Base-by-base conservation (phyloP, 2,888 invertebrate genomes). In the Drosophila tanythrix region DNA sequence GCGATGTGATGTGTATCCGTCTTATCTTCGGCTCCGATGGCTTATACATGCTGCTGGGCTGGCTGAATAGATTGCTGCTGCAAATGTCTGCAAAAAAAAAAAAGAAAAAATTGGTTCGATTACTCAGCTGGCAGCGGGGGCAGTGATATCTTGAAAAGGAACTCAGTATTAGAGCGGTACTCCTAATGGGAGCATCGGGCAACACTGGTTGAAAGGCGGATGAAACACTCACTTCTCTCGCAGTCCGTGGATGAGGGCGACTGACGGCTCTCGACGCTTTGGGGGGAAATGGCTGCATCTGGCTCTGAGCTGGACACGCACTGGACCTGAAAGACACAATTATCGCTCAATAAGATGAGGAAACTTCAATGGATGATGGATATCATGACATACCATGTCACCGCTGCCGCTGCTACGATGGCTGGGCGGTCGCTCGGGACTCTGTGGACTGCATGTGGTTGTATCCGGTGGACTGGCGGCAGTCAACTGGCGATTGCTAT, bases 261-360 rank as follows among this genome's bases (percentile, higher is more conserved):
- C 59, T 93, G 93, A 5, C 92, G 91, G 67, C 92, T 93, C 56
- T 93, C 93, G 13, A 80, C 86, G 65, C 91, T 92, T 67, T 91
- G 90, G 2, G 93, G 93, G 2, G 93, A 93, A 29, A 95, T 95
- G 8, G 94, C 95, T 2, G 95, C 94, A 90, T 97, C 97, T 36
- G 96, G 97, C 91, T 97, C 97, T 84, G 97, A 97, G 91, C 97
- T 97, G 38, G 97, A 97, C 74, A 97, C 96, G 92, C 97, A 97
- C 92, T 97, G 97, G 35, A 97, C 97, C 97, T 97, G 96, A 8
- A 96, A 95, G 3, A 10, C 46, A 15, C 11, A 31, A n/a, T 6
- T 11, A 2, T 15, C 0, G 8, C 25, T 57, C 56, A 29, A 48
- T 56, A 35, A n/a, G 29, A 68, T 0, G 25, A 0, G 21, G 15